Conservation (phyloP, 2,888 invertebrate genomes). For the Aleiodes leptofemur region DNA sequence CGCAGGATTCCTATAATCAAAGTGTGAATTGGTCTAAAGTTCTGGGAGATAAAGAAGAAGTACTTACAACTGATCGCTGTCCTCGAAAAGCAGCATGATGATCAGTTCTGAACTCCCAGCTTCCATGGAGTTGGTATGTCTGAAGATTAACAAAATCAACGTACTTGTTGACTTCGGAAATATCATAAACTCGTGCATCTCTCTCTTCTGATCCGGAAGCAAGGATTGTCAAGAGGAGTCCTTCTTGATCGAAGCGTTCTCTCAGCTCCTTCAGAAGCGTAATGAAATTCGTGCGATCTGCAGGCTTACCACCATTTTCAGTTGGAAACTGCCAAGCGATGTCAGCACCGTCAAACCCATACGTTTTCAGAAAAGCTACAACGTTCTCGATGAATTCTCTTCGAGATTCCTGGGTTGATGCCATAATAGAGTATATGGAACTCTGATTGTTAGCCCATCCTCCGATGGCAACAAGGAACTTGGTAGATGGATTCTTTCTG, state of each 20-base stretch:
- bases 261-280: constrained; percentile 78
- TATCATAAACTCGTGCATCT: constrained; percentile 79
- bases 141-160: constrained; percentile 83
- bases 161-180: constrained; percentile 78
- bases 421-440: background rate
- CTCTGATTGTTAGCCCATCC: no score
- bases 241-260: constrained; percentile 77
- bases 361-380: constrained; percentile 65
- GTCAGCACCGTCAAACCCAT: constrained; percentile 83
- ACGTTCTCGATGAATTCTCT: constrained; percentile 21
- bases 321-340: constrained; percentile 84
- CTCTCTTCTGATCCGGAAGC: constrained; percentile 75
- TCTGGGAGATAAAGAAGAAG: background rate
- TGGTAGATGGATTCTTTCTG: constrained; percentile 73
- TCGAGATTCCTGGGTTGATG: constrained; percentile 53
- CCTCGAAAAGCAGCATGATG: constrained; percentile 80
- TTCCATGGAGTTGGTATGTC: constrained; percentile 85
- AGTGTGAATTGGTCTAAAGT: no score
- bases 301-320: constrained; percentile 76
- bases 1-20: constrained; percentile 73
- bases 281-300: constrained; percentile 77
- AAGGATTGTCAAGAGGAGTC: constrained; percentile 74
- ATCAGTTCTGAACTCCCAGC: constrained; percentile 81
- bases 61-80: constrained; percentile 55
- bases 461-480: constrained; percentile 77